Evolutionary conservation across 2,113 vertebrate genomes (phyloP), one percentile per base, ranked within the genome.

Genomic region (Leptocoma aspasia): DNA sequence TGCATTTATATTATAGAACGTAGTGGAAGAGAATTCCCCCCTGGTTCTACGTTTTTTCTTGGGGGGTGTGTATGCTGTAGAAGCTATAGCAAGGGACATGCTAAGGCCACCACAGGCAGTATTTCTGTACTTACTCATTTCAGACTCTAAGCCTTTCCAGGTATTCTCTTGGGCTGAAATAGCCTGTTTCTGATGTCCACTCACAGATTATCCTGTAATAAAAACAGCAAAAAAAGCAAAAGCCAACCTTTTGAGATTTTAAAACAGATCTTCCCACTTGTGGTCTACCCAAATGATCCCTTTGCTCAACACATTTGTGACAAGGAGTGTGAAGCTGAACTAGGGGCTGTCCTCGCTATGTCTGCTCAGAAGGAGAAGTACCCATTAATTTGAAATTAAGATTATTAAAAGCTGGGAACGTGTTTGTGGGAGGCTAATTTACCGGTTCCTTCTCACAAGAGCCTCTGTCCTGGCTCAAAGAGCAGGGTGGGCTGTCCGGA

Each of bases 381-480:
- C 13, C 8, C 24, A 3, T 65, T 56, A 27, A 52, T 53, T 81
- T 41, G 41, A 56, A 83, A 52, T 9, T 4, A 73, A 65, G 56
- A 13, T 31, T 28, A 23, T 26, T 42, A 75, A 50, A 75, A 71
- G 26, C 47, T 39, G 39, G 20, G 42, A 42, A 11, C 0, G 1
- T 66, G 52, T 42, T 50, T 59, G 20, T 17, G 23, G 16, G 31
- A n/a, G 33, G 35, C 28, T 22, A 6, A 19, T 57, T n/a, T 37
- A 24, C 50, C 8, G 15, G 13, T 33, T 82, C 23, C 33, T 84
- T 24, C 37, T 49, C 39, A 3, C 16, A 6, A 31, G 27, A 52
- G 27, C 35, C 39, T 26, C 11, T 0, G 0, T 20, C 26, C 1
- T 0, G 18, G 45, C 45, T 44, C 22, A 4, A 5, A 44, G 77